Conservation (phyloP, 2,113 vertebrate species). For the Leptobrachium ailaonicum region DNA sequence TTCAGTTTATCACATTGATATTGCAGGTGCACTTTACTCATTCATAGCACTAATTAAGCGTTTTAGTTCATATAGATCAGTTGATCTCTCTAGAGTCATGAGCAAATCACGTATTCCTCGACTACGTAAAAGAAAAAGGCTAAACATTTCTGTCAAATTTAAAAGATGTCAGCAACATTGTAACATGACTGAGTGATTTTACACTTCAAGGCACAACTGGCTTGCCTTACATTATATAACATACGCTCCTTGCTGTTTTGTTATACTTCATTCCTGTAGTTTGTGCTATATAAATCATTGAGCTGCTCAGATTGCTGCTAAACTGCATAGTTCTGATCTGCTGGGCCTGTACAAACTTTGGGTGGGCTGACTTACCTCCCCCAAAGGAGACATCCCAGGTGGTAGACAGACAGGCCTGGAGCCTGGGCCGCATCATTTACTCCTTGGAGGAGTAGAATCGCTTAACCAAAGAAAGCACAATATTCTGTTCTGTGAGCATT, state of each 20-base stretch:
- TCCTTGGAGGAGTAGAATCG: conserved; percentile 69
- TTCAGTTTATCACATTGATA: no score
- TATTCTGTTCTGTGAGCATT: conserved; percentile 73
- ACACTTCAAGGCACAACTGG: conserved; percentile 28
- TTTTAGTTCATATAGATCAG: no score
- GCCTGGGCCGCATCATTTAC: conserved; percentile 64
- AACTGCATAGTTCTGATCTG: conserved; percentile 52
- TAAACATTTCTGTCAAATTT: neutral
- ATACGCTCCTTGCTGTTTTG: conserved; percentile 55
- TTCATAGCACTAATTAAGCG: no score
- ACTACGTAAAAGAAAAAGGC: no score
- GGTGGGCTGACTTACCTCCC: conserved; percentile 82
- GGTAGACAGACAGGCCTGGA: conserved; percentile 73
- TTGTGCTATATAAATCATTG: neutral
- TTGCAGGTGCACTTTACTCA: no score
- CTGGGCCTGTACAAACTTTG: conserved; percentile 72
- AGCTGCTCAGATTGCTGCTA: neutral
- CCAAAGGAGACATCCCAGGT: conserved; percentile 80
- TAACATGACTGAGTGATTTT: conserved; percentile 19
- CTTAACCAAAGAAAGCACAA: conserved; percentile 70
- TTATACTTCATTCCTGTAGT: conserved; percentile 25
- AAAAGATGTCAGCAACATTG: neutral
- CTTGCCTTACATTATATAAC: conserved; percentile 47
- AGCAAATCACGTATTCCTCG: no score
- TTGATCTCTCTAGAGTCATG: no score